Evolutionary conservation across 2,888 invertebrate genomes (phyloP), one percentile per base, ranked within the genome.

Genomic region (Beris morrisii): DNA sequence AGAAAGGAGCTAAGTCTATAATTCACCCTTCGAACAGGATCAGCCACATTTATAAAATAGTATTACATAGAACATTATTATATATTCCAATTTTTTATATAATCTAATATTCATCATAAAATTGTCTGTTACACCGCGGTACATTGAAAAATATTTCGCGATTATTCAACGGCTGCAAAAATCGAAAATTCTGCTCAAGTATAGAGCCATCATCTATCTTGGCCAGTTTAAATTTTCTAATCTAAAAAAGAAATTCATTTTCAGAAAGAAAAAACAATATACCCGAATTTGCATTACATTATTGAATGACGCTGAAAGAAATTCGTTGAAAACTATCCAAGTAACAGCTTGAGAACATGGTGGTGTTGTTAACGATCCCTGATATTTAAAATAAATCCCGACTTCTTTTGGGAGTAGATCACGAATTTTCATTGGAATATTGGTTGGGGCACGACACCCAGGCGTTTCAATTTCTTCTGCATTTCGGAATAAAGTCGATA

Each of bases 301-400:
- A 15, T 22, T 6, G 5, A 15, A 4, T 28, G 52, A 22, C 2
- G 28, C 28, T 5, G 13, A 7, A 15, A 52, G 28, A 52, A 12
- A 28, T 32, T 84, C 81, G 0, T 82, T 82, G 65, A 87, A 80
- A 3, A 91, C 84, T 31, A 89, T 88, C 90, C 91, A 91, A 4
- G 84, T 84, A 11, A 91, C 89, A 0, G 84, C 84, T 76, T 92
- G 91, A 58, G 85, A 85, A 75, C 91, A 92, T 4, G 75, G 82
- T 12, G 91, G 91, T 0, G 91, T 90, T 4, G 91, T 91, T 70
- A 91, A 80, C 0, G 91, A 91, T 0, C 91, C 91, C 1, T 84
- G 79, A 74, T 91, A 91, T 31, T 87, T 83, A 66, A 79, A 75
- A 77, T 84, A 90, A 74, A 85, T 88, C 9, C 31, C 31, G 1